Base-by-base conservation (phyloP, 1,140 invertebrate genomes). In the Drosophila repletoides region DNA sequence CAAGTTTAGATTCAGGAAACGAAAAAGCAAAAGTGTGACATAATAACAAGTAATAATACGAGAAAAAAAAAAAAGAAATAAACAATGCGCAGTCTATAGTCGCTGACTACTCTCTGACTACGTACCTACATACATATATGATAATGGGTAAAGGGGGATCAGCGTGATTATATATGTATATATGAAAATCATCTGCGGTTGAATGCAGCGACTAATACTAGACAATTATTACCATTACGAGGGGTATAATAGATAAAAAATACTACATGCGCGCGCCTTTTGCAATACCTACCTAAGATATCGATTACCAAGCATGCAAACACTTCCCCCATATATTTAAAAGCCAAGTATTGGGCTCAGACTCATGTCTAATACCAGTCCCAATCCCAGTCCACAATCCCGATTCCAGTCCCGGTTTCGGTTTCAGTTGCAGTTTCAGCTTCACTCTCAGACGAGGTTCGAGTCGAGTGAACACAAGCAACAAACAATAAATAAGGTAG, bases 1-100 rank as follows among this genome's bases (percentile, higher is more conserved):
- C 10, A 15, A 12, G 26, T 31, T 58, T 36, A 31, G 36, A 34
- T 5, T 59, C 72, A 81, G 77, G 77, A 81, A 81, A 46, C 77
- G 72, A 64, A 77, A 69, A 72, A 67, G 69, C 59, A 70, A 77
- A 66, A 76, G 77, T 81, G 79, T 81, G 77, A 81, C 77, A 81
- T 81, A 81, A 81, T 81, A 69, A 63, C 53, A 24, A 64, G 33
- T 38, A 33, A 24, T 43, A 34, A n/a, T n/a, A n/a, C n/a, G n/a
- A n/a, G n/a, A n/a, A n/a, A n/a, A n/a, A n/a, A n/a, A n/a, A n/a
- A n/a, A 43, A 31, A 40, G 36, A 9, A 17, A 9, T 19, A 14
- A 40, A 40, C 38, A 55, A 41, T 41, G 26, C 38, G 14, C 43
- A 21, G 26, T 29, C 26, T 14, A 17, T 28, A 48, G 14, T 48